Percentiles rank a stretch among this genome's conserved stretches.
Evolutionary conservation across 2,888 invertebrate genomes (phyloP).

Genomic region (Pyralis farinalis): DNA sequence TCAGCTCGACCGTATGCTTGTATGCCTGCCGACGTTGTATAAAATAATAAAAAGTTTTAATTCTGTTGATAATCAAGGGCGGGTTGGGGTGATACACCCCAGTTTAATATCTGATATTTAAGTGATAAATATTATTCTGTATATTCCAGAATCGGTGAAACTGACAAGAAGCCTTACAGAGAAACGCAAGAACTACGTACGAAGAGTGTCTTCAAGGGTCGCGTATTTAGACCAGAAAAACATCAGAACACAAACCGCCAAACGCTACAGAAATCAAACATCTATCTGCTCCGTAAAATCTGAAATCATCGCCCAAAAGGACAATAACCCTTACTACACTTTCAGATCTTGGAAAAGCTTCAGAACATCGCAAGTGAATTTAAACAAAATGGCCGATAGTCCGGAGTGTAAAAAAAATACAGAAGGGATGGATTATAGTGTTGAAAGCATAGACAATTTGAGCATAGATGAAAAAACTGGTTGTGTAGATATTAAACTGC

Average conservation of each 20-base stretch:
- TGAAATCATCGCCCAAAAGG: constrained; percentile 49
- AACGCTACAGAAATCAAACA: constrained; percentile 57
- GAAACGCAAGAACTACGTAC: constrained; percentile 84
- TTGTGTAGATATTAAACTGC: constrained; percentile 57
- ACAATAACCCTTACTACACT: constrained; percentile 59
- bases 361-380: constrained; percentile 57
- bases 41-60: too few species aligned
- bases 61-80: too few species aligned
- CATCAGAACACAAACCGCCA: constrained; percentile 25
- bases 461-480: constrained; percentile 68
- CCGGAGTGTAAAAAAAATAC: constrained; percentile 44
- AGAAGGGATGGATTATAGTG: constrained; percentile 52
- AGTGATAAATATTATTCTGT: too few species aligned
- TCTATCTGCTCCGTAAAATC: constrained; percentile 65
- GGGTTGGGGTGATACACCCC: too few species aligned
- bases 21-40: too few species aligned
- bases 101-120: too few species aligned
- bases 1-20: constrained; percentile 15
- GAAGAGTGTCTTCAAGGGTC: constrained; percentile 81
- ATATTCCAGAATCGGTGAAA: constrained; percentile 67
- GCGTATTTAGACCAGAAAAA: constrained; percentile 63
- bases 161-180: constrained; percentile 80
- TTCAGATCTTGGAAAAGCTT: constrained; percentile 74
- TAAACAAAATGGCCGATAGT: constrained; percentile 48
- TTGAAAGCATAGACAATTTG: constrained; percentile 43